phyloP scores from a whole-genome alignment of 2,113 vertebrate species.

The Chiloscyllium plagiosum region DNA sequence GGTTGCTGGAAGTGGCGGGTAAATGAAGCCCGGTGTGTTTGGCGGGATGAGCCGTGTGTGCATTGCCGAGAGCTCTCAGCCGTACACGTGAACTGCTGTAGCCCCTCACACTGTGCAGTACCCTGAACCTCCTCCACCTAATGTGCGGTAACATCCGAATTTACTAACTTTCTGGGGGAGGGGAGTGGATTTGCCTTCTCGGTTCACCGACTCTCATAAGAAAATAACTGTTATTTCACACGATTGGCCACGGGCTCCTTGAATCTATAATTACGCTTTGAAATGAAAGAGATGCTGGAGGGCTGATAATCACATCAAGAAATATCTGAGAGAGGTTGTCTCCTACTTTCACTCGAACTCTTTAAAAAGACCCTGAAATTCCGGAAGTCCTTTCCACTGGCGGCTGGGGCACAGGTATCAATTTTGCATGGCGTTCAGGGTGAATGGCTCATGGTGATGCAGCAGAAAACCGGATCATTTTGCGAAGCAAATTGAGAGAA shows the following conservation, averaged over 20 bases:
- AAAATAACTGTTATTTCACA: background rate
- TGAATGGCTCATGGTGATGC: background rate
- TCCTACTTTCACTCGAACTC: background rate
- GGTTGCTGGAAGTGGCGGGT: background rate
- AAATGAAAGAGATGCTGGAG: background rate
- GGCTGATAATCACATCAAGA: background rate
- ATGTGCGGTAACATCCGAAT: background rate
- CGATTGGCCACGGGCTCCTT: background rate
- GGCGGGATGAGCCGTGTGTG: background rate
- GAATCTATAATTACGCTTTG: background rate
- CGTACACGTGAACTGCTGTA: background rate
- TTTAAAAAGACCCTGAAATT: background rate
- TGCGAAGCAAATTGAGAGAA: background rate
- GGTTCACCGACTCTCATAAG: background rate
- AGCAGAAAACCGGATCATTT: background rate
- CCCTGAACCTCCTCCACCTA: background rate
- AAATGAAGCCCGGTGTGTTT: background rate
- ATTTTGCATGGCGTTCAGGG: background rate
- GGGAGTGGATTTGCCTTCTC: background rate
- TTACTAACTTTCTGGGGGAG: background rate
- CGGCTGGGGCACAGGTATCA: background rate
- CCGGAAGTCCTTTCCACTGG: background rate
- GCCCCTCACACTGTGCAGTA: background rate
- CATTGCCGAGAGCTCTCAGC: too few species aligned
- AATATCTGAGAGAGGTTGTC: background rate